Evolutionary conservation across 2,797 vertebrate species (phyloP).

Genomic region (Ctenopoma kingsleyae): DNA sequence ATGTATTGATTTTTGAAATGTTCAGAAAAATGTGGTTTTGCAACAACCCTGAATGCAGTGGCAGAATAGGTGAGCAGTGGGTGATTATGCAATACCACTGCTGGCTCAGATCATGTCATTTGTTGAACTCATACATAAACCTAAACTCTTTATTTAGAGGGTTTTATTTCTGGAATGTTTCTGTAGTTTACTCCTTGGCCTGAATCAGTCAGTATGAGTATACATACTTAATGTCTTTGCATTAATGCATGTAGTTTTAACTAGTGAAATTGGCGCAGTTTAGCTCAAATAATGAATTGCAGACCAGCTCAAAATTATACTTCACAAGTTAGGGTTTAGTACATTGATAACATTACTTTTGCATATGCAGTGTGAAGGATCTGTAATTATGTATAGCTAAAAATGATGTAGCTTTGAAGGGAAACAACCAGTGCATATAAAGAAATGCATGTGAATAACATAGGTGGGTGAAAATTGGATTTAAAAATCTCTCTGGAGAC

Average conservation of each 20-base stretch:
- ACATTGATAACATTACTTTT: too few species aligned
- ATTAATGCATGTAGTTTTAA: neutral
- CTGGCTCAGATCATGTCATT: neutral
- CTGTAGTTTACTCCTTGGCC: neutral
- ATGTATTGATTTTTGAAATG: slow-evolving; percentile 14
- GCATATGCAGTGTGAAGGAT: too few species aligned
- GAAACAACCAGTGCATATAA: too few species aligned
- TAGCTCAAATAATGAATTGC: neutral
- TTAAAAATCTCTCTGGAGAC: too few species aligned
- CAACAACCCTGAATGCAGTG: neutral
- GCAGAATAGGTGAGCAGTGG: neutral
- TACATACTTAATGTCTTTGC: neutral
- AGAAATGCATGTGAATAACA: too few species aligned
- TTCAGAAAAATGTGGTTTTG: neutral
- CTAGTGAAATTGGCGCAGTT: neutral
- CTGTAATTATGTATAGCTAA: too few species aligned
- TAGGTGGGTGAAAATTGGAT: too few species aligned
- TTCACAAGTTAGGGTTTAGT: too few species aligned
- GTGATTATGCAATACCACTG: neutral
- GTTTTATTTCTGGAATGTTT: neutral
- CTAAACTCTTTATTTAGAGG: neutral
- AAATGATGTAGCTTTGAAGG: too few species aligned
- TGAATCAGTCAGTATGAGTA: too few species aligned
- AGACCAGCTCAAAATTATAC: neutral
- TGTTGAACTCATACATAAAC: neutral